A percentile compares a stretch with the other conserved stretches of the same genome.
Conservation (phyloP, 2,113 vertebrate species). For the Notarius quadriscutis region DNA sequence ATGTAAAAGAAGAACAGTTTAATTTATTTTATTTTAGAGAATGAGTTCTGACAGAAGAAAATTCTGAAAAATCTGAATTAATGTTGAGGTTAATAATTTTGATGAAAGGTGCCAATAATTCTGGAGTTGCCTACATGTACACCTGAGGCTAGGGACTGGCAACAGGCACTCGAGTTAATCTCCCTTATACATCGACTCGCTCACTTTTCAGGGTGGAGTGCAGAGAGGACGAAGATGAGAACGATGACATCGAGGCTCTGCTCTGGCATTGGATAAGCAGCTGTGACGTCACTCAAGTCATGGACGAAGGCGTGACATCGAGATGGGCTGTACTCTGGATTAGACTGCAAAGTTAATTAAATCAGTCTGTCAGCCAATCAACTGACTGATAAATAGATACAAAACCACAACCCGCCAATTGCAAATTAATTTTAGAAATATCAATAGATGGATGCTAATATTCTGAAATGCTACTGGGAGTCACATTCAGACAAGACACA, state of each 20-base stretch:
- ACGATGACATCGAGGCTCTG: slow-evolving; percentile 85
- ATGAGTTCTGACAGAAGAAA: background rate
- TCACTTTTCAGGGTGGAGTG: slow-evolving; percentile 90
- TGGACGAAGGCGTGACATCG: slow-evolving; percentile 94
- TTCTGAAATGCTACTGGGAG: background rate
- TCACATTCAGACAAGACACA: background rate
- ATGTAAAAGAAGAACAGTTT: background rate
- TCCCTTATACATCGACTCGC: slow-evolving; percentile 48
- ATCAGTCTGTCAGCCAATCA: slow-evolving; percentile 18
- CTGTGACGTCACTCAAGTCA: slow-evolving; percentile 81
- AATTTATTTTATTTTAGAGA: background rate
- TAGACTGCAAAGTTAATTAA: slow-evolving; percentile 70
- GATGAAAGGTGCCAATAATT: background rate
- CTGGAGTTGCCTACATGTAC: background rate
- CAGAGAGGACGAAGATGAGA: slow-evolving; percentile 95
- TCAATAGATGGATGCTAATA: background rate
- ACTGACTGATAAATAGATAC: background rate
- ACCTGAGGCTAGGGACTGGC: too few relatives aligned
- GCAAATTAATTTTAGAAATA: background rate
- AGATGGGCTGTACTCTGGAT: slow-evolving; percentile 81
- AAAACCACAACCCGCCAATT: background rate
- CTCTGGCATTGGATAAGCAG: slow-evolving; percentile 80
- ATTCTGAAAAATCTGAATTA: background rate
- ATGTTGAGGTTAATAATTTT: background rate
- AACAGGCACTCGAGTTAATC: background rate